phyloP scores from a whole-genome alignment of 2,113 vertebrate genomes.

The Bombycilla garrulus region DNA sequence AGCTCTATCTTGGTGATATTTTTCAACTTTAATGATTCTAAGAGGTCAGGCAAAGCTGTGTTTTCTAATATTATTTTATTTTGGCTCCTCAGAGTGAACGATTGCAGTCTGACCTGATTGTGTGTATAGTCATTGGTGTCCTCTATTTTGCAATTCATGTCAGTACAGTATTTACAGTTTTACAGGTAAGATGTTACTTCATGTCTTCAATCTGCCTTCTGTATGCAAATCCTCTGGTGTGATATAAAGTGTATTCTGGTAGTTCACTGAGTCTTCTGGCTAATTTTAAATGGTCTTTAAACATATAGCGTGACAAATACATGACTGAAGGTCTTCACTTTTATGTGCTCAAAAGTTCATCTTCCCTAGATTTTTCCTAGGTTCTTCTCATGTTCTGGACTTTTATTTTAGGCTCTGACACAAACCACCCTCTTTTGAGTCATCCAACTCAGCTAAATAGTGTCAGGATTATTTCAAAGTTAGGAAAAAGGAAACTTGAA shows the following conservation, averaged over 20 bases:
- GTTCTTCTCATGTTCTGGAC: not conserved
- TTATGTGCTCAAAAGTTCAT: not conserved
- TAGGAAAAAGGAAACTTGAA: not conserved
- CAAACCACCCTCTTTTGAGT: not conserved
- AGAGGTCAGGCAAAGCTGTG: not conserved
- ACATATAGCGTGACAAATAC: accelerated
- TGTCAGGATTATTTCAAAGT: not conserved
- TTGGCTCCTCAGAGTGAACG: slow-evolving; percentile 84
- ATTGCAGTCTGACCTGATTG: slow-evolving; percentile 94
- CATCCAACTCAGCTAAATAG: not conserved
- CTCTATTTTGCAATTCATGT: slow-evolving; percentile 98
- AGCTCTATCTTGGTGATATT: not conserved
- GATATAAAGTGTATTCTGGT: not conserved
- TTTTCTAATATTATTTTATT: not conserved
- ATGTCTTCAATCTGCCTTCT: not conserved
- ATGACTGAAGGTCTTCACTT: not conserved
- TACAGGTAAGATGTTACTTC: slow-evolving; percentile 83
- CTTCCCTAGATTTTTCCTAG: not conserved
- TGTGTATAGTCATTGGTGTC: slow-evolving; percentile 91
- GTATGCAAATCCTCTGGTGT: not conserved
- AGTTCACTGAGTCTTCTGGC: not conserved
- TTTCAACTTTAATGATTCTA: not conserved
- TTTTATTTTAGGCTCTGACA: not conserved
- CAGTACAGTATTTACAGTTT: slow-evolving; percentile 95
- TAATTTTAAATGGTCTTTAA: not conserved